Percentiles rank a stretch among this genome's conserved stretches.
phyloP scores from a whole-genome alignment of 2,888 invertebrate genomes.

The Pseudococcus viburni region DNA sequence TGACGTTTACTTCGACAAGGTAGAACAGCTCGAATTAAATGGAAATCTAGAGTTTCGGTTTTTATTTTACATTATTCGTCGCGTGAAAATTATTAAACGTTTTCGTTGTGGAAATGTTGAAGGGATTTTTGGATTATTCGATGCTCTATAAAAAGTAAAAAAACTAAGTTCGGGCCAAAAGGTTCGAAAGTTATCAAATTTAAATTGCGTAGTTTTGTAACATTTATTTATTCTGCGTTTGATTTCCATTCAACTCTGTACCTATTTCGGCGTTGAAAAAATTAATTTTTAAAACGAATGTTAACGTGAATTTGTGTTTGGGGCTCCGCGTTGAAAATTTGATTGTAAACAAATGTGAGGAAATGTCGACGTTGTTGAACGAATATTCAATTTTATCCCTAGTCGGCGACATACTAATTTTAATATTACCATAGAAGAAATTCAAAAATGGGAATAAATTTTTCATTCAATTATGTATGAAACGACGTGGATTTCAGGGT shows the following conservation, averaged over 20 bases:
- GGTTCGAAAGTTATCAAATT: background rate
- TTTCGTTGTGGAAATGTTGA: slow-evolving; percentile 11
- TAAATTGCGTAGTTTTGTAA: background rate
- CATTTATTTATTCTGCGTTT: background rate
- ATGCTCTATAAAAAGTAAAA: background rate
- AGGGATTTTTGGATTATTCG: background rate
- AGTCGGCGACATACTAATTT: background rate
- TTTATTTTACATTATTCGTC: background rate
- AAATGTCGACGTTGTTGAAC: background rate
- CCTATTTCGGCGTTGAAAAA: background rate
- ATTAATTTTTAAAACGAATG: slow-evolving; percentile 20
- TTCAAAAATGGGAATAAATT: background rate
- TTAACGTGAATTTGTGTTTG: background rate
- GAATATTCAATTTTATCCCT: background rate
- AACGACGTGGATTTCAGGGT: background rate
- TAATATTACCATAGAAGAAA: background rate
- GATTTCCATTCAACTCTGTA: background rate
- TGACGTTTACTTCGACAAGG: background rate
- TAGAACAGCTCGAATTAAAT: slow-evolving; percentile 6
- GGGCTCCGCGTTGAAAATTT: background rate
- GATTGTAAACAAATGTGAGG: background rate
- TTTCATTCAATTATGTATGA: background rate
- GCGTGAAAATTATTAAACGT: background rate
- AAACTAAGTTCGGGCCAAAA: background rate
- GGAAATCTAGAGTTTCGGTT: background rate